phyloP scores from a whole-genome alignment of 2,888 invertebrate species.

The Drosophila austrosaltans region DNA sequence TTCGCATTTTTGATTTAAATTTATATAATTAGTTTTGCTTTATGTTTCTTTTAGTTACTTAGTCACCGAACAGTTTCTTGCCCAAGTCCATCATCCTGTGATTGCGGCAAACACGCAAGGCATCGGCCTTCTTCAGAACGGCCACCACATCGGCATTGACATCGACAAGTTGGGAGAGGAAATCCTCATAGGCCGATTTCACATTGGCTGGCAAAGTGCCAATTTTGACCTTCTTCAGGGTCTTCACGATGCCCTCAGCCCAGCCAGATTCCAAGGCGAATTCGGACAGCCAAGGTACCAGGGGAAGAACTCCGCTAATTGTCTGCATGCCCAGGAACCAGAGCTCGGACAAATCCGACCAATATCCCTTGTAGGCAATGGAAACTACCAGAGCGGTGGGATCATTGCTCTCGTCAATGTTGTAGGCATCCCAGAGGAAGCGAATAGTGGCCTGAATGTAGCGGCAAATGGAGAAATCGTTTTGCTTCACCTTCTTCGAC shows the following conservation, averaged over 20 bases:
- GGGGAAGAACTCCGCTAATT: slow-evolving; percentile 91
- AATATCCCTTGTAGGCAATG: slow-evolving; percentile 92
- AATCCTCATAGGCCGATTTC: slow-evolving; percentile 95
- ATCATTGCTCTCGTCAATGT: slow-evolving; percentile 93
- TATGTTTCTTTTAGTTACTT: slow-evolving; percentile 65
- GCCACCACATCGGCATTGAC: slow-evolving; percentile 90
- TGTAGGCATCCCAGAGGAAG: slow-evolving; percentile 96
- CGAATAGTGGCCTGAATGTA: slow-evolving; percentile 95
- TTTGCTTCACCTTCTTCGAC: slow-evolving; percentile 92
- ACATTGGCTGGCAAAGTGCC: slow-evolving; percentile 92
- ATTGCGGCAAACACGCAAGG: slow-evolving; percentile 92
- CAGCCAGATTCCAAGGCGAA: slow-evolving; percentile 97
- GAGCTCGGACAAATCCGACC: slow-evolving; percentile 94
- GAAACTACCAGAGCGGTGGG: slow-evolving; percentile 92
- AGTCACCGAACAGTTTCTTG: slow-evolving; percentile 94
- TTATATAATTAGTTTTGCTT: slow-evolving; percentile 10
- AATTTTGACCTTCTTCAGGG: slow-evolving; percentile 91
- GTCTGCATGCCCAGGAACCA: slow-evolving; percentile 98
- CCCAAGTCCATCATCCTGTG: slow-evolving; percentile 95
- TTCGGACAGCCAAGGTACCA: slow-evolving; percentile 94
- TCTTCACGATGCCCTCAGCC: slow-evolving; percentile 93
- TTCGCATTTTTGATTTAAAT: slow-evolving; percentile 23
- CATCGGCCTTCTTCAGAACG: slow-evolving; percentile 92
- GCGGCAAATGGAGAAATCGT: slow-evolving; percentile 94
- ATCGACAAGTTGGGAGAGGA: slow-evolving; percentile 92